phyloP scores from a whole-genome alignment of 2,113 vertebrate genomes.

The Festucalex cinctus region DNA sequence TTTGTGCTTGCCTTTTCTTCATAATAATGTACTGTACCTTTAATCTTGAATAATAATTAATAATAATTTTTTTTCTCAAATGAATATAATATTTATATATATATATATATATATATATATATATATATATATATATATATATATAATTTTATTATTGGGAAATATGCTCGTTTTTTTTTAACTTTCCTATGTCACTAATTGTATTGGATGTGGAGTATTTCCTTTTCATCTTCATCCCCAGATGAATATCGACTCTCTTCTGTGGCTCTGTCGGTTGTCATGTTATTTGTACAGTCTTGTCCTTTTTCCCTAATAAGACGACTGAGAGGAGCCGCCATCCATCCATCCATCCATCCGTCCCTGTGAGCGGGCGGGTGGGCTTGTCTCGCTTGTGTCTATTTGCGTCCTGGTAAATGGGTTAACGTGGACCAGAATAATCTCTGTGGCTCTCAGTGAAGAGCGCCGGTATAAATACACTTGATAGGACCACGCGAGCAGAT shows the following conservation, averaged over 20 bases:
- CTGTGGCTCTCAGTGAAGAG: slow-evolving; percentile 1
- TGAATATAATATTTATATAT: too few relatives aligned
- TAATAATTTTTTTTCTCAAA: too few relatives aligned
- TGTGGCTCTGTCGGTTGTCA: neutral
- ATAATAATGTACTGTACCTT: too few relatives aligned
- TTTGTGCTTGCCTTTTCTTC: too few relatives aligned
- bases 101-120: too few relatives aligned
- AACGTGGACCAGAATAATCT: slow-evolving; percentile 16
- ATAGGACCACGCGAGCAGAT: neutral
- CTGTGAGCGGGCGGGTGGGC: neutral
- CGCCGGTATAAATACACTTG: slow-evolving; percentile 4
- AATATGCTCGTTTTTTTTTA: too few relatives aligned
- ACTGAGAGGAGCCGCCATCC: neutral
- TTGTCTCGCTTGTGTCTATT: slow-evolving; percentile 18
- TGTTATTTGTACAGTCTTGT: neutral
- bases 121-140: too few relatives aligned
- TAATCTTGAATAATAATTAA: too few relatives aligned
- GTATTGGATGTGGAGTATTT: neutral
- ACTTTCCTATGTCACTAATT: neutral
- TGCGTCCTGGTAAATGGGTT: slow-evolving; percentile 29
- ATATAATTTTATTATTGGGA: too few relatives aligned
- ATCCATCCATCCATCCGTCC: too few relatives aligned
- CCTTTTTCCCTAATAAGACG: neutral
- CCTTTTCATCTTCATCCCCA: too few relatives aligned
- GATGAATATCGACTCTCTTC: neutral